These are phyloP conservation scores for Cecropterus lyciades DNA, from an alignment of 1,140 invertebrate species.

Conservation along the genomic window DNA sequence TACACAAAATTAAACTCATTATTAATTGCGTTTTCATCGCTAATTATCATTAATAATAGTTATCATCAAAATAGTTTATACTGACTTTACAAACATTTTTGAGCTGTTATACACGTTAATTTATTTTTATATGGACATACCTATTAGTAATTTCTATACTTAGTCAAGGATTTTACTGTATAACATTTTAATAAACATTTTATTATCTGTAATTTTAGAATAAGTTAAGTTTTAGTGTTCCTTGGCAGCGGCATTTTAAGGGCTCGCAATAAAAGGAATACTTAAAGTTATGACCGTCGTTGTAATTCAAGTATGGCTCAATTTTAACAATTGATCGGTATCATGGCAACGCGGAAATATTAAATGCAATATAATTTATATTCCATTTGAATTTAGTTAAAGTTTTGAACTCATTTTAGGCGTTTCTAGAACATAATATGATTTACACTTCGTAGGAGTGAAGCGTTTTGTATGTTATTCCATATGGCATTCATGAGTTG, in stretches of 20 bases:
- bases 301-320: slow-evolving; percentile 17
- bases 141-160: no score
- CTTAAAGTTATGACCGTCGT: slow-evolving; percentile 23
- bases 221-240: slow-evolving; percentile 6
- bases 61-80: no score
- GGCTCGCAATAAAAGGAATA: slow-evolving; percentile 21
- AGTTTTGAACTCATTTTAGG: slow-evolving; percentile 17
- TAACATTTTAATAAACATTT: background rate
- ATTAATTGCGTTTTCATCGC: no score
- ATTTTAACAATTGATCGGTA: slow-evolving; percentile 27
- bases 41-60: no score
- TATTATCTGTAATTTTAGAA: background rate
- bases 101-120: no score
- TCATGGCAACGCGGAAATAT: slow-evolving; percentile 7
- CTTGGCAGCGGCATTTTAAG: slow-evolving; percentile 17
- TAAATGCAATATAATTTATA: slow-evolving; percentile 22
- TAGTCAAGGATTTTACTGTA: no score
- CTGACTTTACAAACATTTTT: no score
- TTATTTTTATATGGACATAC: no score
- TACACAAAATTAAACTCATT: no score
- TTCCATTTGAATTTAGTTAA: slow-evolving; percentile 22
- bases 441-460: background rate
- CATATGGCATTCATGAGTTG: background rate
- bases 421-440: slow-evolving; percentile 17
- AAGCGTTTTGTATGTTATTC: background rate